Percentiles rank a stretch among this genome's conserved stretches.
Conservation (phyloP, 2,113 vertebrate species). For the Anser cygnoides region DNA sequence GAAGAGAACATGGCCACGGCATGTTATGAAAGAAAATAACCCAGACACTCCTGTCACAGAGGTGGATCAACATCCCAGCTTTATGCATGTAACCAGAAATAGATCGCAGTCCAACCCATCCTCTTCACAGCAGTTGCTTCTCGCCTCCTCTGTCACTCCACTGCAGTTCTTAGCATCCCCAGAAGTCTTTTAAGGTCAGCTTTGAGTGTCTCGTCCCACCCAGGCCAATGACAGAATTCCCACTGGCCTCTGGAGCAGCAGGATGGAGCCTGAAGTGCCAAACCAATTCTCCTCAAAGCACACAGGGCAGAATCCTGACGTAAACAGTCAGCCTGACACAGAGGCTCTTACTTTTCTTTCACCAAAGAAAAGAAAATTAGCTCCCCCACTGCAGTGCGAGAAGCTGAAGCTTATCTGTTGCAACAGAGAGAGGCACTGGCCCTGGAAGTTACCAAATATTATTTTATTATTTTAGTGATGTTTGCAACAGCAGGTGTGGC, state of each 20-base stretch:
- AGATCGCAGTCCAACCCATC: background rate
- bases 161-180: background rate
- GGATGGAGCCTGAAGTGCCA: conserved; percentile 17
- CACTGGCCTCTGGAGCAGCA: background rate
- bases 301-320: background rate
- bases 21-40: background rate
- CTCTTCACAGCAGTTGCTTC: background rate
- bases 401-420: background rate
- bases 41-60: background rate
- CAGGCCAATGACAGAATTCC: background rate
- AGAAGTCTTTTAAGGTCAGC: conserved; percentile 6
- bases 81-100: background rate
- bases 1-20: fast-evolving
- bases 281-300: background rate
- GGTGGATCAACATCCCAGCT: background rate
- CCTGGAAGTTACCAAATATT: background rate
- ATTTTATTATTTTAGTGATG: background rate
- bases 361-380: background rate
- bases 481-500: background rate
- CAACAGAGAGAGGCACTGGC: background rate
- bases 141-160: background rate
- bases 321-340: background rate
- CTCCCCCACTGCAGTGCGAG: background rate
- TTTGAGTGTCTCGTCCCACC: background rate
- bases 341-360: background rate